Evolutionary conservation across 1,140 invertebrate genomes (phyloP).

Genomic region (Drosophila ogumai): DNA sequence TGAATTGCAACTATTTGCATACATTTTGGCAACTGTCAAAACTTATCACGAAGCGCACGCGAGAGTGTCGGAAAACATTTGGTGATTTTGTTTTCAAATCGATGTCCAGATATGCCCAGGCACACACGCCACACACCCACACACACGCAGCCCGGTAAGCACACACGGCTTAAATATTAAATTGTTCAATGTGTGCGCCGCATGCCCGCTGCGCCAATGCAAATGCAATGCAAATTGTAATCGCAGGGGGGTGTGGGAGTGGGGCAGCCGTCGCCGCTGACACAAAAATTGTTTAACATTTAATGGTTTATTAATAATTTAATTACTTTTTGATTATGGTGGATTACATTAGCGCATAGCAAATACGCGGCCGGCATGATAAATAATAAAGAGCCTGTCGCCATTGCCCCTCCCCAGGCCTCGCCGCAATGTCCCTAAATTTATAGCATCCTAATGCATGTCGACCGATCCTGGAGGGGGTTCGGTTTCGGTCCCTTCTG

Average conservation of each 20-base stretch:
- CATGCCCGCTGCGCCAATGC: conserved; percentile 8
- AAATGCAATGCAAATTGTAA: conserved; percentile 58
- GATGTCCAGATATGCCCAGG: conserved; percentile 52
- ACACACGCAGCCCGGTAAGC: conserved; percentile 24
- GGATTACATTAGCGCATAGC: conserved; percentile 73
- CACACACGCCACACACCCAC: conserved; percentile 15
- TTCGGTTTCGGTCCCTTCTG: too few relatives aligned
- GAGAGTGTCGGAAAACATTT: conserved; percentile 62
- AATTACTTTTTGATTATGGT: conserved; percentile 83
- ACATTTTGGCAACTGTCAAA: conserved; percentile 64
- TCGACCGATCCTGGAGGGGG: conserved; percentile 6
- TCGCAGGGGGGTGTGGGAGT: not conserved
- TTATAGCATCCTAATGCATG: conserved; percentile 36
- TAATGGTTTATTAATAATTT: conserved; percentile 84
- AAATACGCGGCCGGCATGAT: conserved; percentile 61
- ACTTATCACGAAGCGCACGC: conserved; percentile 64
- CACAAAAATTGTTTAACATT: conserved; percentile 78
- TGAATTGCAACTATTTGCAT: conserved; percentile 59
- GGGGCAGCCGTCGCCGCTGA: conserved; percentile 33
- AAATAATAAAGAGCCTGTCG: conserved; percentile 47
- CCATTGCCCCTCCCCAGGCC: conserved; percentile 2
- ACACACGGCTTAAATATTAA: conserved; percentile 67
- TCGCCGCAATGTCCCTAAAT: conserved; percentile 16
- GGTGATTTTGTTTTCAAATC: conserved; percentile 66
- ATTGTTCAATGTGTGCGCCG: conserved; percentile 53